Evolutionary conservation across 2,888 invertebrate genomes (phyloP).

Genomic region (Rotaria sp.): DNA sequence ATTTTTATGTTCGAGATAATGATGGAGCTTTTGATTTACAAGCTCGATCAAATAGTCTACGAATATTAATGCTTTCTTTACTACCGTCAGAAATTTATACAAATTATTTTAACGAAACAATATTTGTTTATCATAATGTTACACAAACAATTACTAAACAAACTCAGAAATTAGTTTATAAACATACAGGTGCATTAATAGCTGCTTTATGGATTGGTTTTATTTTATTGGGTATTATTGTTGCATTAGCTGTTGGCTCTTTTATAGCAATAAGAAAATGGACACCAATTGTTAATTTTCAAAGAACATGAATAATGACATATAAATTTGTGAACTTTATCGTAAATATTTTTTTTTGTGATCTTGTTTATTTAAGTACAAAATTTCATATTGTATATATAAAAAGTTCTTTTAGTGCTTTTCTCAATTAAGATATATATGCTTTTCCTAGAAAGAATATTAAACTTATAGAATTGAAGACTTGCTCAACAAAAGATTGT

Average conservation of each 20-base stretch:
- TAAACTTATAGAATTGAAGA: too few species aligned
- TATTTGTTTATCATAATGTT: not conserved
- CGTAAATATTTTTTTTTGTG: not conserved
- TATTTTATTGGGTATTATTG: not conserved
- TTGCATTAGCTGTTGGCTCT: not conserved
- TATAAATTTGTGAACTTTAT: too few species aligned
- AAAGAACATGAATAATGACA: not conserved
- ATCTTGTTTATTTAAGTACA: not conserved
- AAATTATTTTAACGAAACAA: not conserved
- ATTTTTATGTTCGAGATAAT: not conserved
- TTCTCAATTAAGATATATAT: too few species aligned
- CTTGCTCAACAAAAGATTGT: too few species aligned
- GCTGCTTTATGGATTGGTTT: slow-evolving; percentile 1
- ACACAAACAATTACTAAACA: not conserved
- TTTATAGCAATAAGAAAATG: not conserved
- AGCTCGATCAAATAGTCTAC: not conserved
- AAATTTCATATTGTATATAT: too few species aligned
- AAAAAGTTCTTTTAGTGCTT: too few species aligned
- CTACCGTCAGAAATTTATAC: not conserved
- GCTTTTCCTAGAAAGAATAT: too few species aligned
- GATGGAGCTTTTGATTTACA: not conserved
- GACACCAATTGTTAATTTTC: not conserved
- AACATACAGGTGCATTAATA: not conserved
- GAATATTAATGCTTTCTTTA: not conserved
- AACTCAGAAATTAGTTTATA: not conserved